Percentiles rank a stretch among this genome's conserved stretches.
Conservation (phyloP, 2,797 vertebrate genomes). For the Hephaestus fuliginosus region DNA sequence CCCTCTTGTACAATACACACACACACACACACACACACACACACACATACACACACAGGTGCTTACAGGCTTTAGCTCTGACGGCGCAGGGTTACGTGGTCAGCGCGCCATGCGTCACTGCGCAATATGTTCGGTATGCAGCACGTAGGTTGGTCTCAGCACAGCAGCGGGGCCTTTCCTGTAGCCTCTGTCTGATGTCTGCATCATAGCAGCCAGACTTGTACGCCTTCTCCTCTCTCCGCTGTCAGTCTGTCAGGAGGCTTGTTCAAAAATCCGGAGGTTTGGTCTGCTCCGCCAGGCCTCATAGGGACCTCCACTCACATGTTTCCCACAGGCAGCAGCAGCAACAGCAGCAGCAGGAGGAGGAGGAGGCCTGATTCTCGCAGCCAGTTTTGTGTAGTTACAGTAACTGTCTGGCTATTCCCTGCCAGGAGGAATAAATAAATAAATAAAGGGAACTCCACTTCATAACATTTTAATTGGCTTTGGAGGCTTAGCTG, state of each 20-base stretch:
- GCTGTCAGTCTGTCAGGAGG: conserved; percentile 62
- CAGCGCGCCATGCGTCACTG: conserved; percentile 63
- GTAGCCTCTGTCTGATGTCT: conserved; percentile 70
- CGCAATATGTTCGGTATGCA: conserved; percentile 71
- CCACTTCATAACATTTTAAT: conserved; percentile 84
- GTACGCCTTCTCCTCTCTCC: conserved; percentile 42
- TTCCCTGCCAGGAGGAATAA: conserved; percentile 69
- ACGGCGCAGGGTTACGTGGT: conserved; percentile 66
- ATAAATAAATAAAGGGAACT: conserved; percentile 79
- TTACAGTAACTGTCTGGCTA: conserved; percentile 72
- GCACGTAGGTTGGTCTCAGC: conserved; percentile 52
- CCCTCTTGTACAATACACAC: conserved; percentile 45
- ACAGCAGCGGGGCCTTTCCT: conserved; percentile 64
- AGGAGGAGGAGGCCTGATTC: conserved; percentile 50
- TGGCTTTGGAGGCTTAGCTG: conserved; percentile 83
- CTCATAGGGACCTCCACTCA: conserved; percentile 65
- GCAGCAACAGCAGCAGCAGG: conserved; percentile 27
- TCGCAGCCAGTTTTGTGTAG: conserved; percentile 64
- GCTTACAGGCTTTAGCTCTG: conserved; percentile 51
- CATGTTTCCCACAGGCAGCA: conserved; percentile 65
- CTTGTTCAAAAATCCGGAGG: conserved; percentile 46
- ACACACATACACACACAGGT: conserved; percentile 55
- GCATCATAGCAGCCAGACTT: conserved; percentile 47
- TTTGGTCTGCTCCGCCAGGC: conserved; percentile 58
- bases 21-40: conserved; percentile 28